Evolutionary conservation across 2,113 vertebrate genomes (phyloP), one percentile per base, ranked within the genome.

Genomic region (Neodon shergylaensis): DNA sequence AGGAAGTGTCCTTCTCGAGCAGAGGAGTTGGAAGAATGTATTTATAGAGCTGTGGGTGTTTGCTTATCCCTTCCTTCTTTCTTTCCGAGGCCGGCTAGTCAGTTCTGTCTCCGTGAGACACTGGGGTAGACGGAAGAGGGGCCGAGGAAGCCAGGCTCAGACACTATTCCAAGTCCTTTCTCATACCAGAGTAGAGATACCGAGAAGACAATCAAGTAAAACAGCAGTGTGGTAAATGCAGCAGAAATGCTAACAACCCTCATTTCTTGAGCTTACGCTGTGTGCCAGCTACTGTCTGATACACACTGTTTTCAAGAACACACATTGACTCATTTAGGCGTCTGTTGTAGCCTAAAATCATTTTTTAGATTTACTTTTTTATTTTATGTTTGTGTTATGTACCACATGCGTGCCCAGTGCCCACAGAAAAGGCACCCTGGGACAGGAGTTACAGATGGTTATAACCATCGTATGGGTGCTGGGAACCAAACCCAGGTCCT

Each of bases 91-190:
- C 31, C 42, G 76, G 84, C 58, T 91, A 24, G 61, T 54, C 65
- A 83, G 13, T 77, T 74, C 74, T 95, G 63, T 39, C 52, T 94
- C 17, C 58, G 7, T 66, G 76, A 66, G 79, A 79, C 17, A 31
- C 86, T 87, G 28, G 87, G 84, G 61, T 88, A 47, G 39, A 7
- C 72, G 7, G 26, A 72, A 63, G 31, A 81, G 86, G 52, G 91
- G 86, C 47, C 11, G 5, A 82, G 42, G 42, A 66, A 44, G 65
- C 70, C 24, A 81, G 68, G n/a, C 12, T 86, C 52, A 65, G 68
- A 79, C 86, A 28, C n/a, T 90, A 22, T 77, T 94, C 92, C 91
- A 65, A 92, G 58, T 49, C 24, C 26, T 91, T 92, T 94, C 49
- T 84, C 7, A n/a, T 47, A 44, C 39, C 17, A 66, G 2, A 70